Evolutionary conservation across 2,113 vertebrate genomes (phyloP).

Genomic region (Orientallactaga bullata): DNA sequence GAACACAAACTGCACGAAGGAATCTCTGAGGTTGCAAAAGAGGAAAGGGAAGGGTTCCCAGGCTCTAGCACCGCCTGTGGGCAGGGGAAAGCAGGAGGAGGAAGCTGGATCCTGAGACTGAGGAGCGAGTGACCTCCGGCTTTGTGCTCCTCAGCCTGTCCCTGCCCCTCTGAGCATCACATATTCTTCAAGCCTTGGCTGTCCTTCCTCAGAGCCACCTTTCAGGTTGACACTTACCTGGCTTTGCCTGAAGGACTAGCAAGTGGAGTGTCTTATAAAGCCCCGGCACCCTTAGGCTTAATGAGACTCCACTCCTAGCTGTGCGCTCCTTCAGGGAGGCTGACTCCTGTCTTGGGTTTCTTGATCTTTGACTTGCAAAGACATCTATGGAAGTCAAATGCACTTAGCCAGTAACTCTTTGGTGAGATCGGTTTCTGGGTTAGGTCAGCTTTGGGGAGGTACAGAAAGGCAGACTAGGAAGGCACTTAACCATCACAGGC

Average conservation of each 20-base stretch:
- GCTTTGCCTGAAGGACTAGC: background rate
- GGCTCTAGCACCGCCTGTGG: background rate
- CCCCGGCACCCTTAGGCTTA: background rate
- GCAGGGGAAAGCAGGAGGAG: background rate
- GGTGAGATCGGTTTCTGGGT: background rate
- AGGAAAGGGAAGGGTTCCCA: background rate
- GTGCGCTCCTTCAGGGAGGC: background rate
- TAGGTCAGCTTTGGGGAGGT: background rate
- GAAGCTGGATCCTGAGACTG: background rate
- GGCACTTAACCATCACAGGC: background rate
- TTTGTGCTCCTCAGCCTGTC: background rate
- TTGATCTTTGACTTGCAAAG: background rate
- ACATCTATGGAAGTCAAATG: background rate
- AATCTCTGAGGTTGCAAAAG: background rate
- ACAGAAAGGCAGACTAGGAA: background rate
- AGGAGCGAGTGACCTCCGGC: background rate
- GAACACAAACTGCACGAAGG: background rate
- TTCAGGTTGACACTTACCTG: background rate
- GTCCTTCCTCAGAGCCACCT: background rate
- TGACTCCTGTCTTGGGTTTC: background rate
- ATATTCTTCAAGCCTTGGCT: background rate
- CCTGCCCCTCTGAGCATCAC: background rate
- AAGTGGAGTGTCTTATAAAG: background rate
- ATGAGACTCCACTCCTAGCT: background rate
- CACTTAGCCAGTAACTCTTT: background rate